phyloP scores from a whole-genome alignment of 2,797 vertebrate genomes.

The Halcyon smyrnensis region DNA sequence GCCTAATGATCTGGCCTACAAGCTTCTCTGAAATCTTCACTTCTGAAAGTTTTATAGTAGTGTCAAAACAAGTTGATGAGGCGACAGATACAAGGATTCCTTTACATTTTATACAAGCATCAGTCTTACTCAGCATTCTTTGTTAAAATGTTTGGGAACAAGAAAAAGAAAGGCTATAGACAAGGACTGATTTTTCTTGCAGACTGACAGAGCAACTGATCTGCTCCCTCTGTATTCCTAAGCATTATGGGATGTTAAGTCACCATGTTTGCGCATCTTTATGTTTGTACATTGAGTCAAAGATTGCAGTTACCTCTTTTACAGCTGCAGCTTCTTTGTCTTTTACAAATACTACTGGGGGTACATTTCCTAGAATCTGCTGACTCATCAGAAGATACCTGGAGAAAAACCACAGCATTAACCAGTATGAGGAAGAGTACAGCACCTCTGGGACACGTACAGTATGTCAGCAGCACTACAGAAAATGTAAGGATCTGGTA shows the following conservation, averaged over 20 bases:
- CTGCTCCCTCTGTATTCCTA: neutral
- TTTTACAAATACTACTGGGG: slow-evolving; percentile 79
- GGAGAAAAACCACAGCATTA: slow-evolving; percentile 1
- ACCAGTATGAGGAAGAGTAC: neutral
- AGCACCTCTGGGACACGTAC: neutral
- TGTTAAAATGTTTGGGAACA: neutral
- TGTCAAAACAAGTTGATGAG: neutral
- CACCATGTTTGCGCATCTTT: neutral
- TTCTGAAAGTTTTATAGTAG: neutral
- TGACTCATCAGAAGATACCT: slow-evolving; percentile 79
- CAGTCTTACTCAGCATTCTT: neutral
- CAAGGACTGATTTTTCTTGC: neutral
- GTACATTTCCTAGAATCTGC: slow-evolving; percentile 76
- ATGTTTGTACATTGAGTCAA: neutral
- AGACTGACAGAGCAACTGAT: neutral
- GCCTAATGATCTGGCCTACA: neutral
- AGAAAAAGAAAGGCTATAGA: neutral
- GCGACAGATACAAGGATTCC: neutral
- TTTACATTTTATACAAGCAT: neutral
- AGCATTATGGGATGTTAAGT: neutral
- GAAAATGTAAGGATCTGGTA: neutral
- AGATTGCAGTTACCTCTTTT: slow-evolving; percentile 72
- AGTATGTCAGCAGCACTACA: neutral
- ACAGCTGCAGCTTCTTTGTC: slow-evolving; percentile 73
- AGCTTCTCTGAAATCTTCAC: neutral